These are phyloP conservation scores for Bombus haemorrhoidalis DNA, from an alignment of 1,140 invertebrate genomes.

Conservation along the genomic window DNA sequence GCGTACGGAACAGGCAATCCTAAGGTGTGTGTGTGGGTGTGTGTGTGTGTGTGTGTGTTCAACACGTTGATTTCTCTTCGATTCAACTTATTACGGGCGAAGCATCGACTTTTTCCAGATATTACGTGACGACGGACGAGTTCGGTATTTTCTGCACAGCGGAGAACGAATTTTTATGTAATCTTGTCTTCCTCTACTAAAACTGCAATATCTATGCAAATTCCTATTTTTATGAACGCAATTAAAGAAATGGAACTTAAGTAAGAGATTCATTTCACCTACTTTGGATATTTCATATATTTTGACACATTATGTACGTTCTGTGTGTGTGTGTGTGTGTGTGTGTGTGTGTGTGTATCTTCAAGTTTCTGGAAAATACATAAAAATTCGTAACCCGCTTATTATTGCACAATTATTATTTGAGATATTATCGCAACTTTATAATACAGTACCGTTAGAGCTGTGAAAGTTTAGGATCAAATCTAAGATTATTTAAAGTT, in stretches of 20 bases:
- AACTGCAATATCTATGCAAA: background rate
- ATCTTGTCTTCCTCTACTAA: background rate
- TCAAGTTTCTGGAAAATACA: background rate
- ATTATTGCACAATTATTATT: background rate
- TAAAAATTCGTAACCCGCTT: background rate
- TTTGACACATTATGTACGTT: background rate
- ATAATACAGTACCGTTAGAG: rapidly evolving
- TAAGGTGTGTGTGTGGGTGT: background rate
- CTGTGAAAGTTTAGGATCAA: too few relatives aligned
- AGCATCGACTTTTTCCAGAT: background rate
- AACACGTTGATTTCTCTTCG: constrained; percentile 9
- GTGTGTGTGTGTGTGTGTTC: background rate
- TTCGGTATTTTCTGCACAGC: background rate
- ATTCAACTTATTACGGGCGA: constrained; percentile 8
- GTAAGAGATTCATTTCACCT: background rate
- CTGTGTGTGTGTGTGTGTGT: rapidly evolving
- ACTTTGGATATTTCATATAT: background rate
- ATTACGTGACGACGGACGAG: constrained; percentile 1
- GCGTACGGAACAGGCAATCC: constrained; percentile 15
- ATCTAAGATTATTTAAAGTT: too few relatives aligned
- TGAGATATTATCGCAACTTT: background rate
- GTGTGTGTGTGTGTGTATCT: rapidly evolving
- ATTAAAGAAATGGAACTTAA: background rate
- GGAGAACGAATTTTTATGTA: background rate
- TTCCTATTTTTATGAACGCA: background rate